phyloP scores from a whole-genome alignment of 2,888 invertebrate species.

The Meiosimyza decipiens region DNA sequence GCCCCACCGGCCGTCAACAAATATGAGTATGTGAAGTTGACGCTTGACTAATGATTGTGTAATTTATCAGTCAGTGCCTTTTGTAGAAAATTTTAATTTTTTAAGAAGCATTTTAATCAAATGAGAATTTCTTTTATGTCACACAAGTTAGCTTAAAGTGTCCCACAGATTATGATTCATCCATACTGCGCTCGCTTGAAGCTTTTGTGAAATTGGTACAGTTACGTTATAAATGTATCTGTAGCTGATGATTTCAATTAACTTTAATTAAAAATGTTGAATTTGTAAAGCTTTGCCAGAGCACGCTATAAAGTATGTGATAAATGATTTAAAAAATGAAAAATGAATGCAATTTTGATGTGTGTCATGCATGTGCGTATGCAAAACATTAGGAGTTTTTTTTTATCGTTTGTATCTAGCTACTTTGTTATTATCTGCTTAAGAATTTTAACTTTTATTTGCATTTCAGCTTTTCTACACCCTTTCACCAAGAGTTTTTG shows the following conservation, averaged over 20 bases:
- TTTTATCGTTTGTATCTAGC: neutral
- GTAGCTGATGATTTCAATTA: constrained; percentile 33
- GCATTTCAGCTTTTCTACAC: constrained; percentile 22
- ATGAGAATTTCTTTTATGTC: neutral
- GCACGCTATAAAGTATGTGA: neutral
- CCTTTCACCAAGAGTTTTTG: neutral
- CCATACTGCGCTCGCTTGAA: too few species aligned
- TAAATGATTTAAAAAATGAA: constrained; percentile 39
- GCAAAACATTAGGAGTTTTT: neutral
- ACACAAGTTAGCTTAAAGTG: neutral
- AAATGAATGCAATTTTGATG: constrained; percentile 34
- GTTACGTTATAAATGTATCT: neutral
- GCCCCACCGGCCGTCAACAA: neutral
- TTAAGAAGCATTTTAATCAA: neutral
- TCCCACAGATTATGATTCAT: neutral
- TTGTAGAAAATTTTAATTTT: constrained; percentile 22
- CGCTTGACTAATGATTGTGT: constrained; percentile 40
- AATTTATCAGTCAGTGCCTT: constrained; percentile 37
- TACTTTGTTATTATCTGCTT: neutral
- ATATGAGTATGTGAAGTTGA: constrained; percentile 10
- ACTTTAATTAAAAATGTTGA: constrained; percentile 18
- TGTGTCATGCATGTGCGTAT: constrained; percentile 18
- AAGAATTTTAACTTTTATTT: constrained; percentile 4
- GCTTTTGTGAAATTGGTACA: too few species aligned
- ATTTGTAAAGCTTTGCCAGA: neutral